Conservation (phyloP, 2,113 vertebrate species). For the Larimichthys crocea region DNA sequence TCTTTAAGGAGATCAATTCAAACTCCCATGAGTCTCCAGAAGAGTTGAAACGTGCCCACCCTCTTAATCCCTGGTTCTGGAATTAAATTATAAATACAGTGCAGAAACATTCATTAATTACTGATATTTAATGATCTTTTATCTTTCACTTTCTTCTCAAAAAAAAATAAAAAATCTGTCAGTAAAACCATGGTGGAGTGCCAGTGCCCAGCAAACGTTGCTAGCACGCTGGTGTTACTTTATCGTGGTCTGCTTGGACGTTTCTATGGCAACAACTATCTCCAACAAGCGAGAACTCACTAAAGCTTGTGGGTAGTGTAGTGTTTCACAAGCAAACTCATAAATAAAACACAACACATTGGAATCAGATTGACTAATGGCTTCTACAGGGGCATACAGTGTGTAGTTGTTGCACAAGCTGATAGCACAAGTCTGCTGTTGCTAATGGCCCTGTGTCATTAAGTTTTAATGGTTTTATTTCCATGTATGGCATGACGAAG, state of each 20-base stretch:
- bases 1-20: constrained; percentile 32
- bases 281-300: constrained; percentile 32
- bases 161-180: constrained; percentile 4
- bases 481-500: constrained; percentile 21
- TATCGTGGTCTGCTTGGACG: constrained; percentile 2
- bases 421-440: constrained; percentile 42
- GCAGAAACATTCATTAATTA: constrained; percentile 9
- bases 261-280: constrained; percentile 70
- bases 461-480: constrained; percentile 58
- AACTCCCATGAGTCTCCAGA: constrained; percentile 6
- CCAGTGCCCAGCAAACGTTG: constrained; percentile 12
- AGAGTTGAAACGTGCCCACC: constrained; percentile 15
- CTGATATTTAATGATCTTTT: constrained; percentile 13
- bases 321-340: constrained; percentile 58
- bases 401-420: constrained; percentile 51
- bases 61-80: constrained; percentile 5
- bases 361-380: constrained; percentile 51
- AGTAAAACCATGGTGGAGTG: background rate
- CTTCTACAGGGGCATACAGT: constrained; percentile 37
- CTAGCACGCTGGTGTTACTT: constrained; percentile 20
- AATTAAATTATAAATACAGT: constrained; percentile 20
- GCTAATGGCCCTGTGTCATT: constrained; percentile 60
- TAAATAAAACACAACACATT: constrained; percentile 66
- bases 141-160: background rate
- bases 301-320: constrained; percentile 58